Evolutionary conservation across 2,113 vertebrate species (phyloP).

Genomic region (Acrocephalus kingi): DNA sequence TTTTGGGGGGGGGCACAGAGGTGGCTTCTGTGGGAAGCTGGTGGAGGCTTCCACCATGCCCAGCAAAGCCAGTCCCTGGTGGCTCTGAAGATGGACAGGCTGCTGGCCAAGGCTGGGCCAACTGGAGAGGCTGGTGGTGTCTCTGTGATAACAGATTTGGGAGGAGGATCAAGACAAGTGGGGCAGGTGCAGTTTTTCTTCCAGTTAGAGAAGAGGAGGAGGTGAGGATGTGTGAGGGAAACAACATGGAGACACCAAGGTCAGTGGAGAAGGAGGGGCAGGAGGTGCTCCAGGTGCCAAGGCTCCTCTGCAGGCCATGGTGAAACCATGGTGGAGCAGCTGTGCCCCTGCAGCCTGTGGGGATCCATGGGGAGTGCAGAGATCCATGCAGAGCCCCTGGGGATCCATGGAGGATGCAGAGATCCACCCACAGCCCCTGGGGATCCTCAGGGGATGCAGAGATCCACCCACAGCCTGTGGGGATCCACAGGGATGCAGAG

Average conservation of each 20-base stretch:
- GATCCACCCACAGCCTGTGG: neutral
- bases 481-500: too few relatives aligned
- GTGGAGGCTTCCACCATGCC: neutral
- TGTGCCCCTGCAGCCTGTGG: neutral
- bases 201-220: neutral
- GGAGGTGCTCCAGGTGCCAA: accelerated
- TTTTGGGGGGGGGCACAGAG: neutral
- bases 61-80: neutral
- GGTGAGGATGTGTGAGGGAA: neutral
- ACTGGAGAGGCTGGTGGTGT: accelerated
- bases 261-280: neutral
- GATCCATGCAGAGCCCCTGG: neutral
- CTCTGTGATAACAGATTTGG: neutral
- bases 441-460: neutral
- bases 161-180: neutral
- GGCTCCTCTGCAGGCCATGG: neutral
- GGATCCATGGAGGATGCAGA: neutral
- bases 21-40: neutral
- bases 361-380: neutral
- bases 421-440: neutral
- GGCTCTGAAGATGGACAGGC: neutral
- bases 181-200: neutral
- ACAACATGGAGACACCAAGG: neutral
- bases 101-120: neutral
- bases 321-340: too few relatives aligned